Percentiles rank a stretch among this genome's conserved stretches.
phyloP scores from a whole-genome alignment of 2,113 vertebrate genomes.

The Antennarius striatus region DNA sequence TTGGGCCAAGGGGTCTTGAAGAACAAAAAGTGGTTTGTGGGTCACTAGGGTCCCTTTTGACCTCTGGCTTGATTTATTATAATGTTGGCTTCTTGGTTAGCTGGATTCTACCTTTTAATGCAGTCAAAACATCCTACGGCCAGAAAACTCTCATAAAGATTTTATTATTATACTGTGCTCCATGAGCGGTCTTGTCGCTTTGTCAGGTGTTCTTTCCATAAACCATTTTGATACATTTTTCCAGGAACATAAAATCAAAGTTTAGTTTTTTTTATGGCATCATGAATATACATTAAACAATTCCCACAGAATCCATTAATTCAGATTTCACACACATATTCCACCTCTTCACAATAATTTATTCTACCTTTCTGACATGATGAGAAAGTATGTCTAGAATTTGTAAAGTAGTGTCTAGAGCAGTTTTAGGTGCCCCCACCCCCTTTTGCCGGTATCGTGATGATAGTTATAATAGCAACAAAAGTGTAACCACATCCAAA shows the following conservation, averaged over 20 bases:
- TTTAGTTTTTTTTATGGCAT: slow-evolving; percentile 62
- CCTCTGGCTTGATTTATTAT: slow-evolving; percentile 58
- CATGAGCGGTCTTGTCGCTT: slow-evolving; percentile 52
- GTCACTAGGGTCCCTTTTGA: slow-evolving; percentile 48
- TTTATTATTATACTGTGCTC: slow-evolving; percentile 58
- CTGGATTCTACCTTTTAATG: slow-evolving; percentile 40
- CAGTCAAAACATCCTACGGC: slow-evolving; percentile 62
- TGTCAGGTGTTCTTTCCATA: slow-evolving; percentile 62
- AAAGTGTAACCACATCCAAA: slow-evolving; percentile 72
- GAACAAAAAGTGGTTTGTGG: slow-evolving; percentile 51
- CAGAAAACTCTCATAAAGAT: slow-evolving; percentile 62
- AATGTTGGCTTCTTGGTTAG: slow-evolving; percentile 27
- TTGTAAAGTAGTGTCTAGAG: slow-evolving; percentile 48
- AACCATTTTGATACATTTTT: slow-evolving; percentile 70
- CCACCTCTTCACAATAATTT: slow-evolving; percentile 32
- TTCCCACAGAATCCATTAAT: slow-evolving; percentile 56
- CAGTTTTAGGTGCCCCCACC: slow-evolving; percentile 36
- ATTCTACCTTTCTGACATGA: slow-evolving; percentile 56
- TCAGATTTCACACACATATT: slow-evolving; percentile 55
- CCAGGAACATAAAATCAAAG: slow-evolving; percentile 62
- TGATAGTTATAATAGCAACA: slow-evolving; percentile 51
- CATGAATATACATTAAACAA: slow-evolving; percentile 61
- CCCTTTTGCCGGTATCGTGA: slow-evolving; percentile 65
- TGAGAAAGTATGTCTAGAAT: slow-evolving; percentile 69
- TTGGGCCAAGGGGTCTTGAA: slow-evolving; percentile 55